Base-by-base conservation (phyloP, 2,888 invertebrate genomes). In the Drosophila lacicola region DNA sequence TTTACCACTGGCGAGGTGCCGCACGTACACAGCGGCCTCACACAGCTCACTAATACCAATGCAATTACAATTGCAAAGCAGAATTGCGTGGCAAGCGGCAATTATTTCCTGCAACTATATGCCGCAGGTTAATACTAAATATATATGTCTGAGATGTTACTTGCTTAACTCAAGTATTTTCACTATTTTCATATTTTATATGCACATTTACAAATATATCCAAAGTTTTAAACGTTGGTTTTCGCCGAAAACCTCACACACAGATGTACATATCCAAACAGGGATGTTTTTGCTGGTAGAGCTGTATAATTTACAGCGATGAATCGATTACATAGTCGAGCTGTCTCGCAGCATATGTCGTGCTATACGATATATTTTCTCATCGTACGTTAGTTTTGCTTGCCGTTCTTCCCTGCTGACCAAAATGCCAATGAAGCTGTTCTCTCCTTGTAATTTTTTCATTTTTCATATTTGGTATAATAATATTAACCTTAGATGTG, bases 181-280 rank as follows among this genome's bases (percentile, higher is more conserved):
- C 13, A 33, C 42, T 29, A 41, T 36, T 53, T 57, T n/a, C 9
- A 41, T 39, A 41, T 42, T 39, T 21, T 21, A 37, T 44, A 37
- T 25, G n/a, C 33, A 46, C 39, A 13, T 29, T 66, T 69, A 60
- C 21, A 41, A 33, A 33, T 17, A 56, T 55, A 39, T 42, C 49
- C 58, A 34, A 47, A 44, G n/a, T 44, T 55, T 55, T 14, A 49
- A 19, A 74, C 39, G 41, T 39, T 55, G 60, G 42, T 46, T 74
- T 70, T 76, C 58, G 74, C 39, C 74, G 65, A 78, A 78, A 77
- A 78, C 46, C 34, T 57, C 58, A 50, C 68, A 47, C 77, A 57
- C 46, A 64, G 13, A 36, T 39, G 17, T 19, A 56, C 10, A 34
- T 34, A 10, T 36, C 11, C 3, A 29, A 10, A 19, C 78, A 76